phyloP scores from a whole-genome alignment of 1,140 invertebrate species.

The Antheraea pernyi region DNA sequence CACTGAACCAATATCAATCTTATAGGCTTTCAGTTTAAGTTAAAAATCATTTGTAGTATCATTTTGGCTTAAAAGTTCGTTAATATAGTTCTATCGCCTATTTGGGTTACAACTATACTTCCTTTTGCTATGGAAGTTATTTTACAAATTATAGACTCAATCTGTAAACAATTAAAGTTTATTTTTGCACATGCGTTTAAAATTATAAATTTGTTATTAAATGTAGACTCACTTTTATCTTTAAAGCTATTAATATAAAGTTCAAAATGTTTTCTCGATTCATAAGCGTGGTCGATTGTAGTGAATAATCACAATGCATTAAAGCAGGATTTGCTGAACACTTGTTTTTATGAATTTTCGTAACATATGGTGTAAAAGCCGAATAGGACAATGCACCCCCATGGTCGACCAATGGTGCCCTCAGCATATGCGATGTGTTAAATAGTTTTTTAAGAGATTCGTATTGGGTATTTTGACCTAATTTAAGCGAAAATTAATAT shows the following conservation, averaged over 20 bases:
- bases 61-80: conserved; percentile 40
- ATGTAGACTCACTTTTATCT: conserved; percentile 12
- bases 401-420: conserved; percentile 45
- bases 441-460: conserved; percentile 69
- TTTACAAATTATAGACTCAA: conserved; percentile 29
- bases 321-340: conserved; percentile 64
- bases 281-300: conserved; percentile 26
- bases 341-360: conserved; percentile 72
- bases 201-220: conserved; percentile 13
- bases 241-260: conserved; percentile 20
- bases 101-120: conserved; percentile 44
- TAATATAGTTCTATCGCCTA: conserved; percentile 41
- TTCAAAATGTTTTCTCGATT: conserved; percentile 18
- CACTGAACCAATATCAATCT: conserved; percentile 27
- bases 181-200: conserved; percentile 16
- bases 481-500: not conserved
- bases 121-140: conserved; percentile 28
- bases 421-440: conserved; percentile 75
- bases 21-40: conserved; percentile 19
- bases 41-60: conserved; percentile 15
- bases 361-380: conserved; percentile 75
- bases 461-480: conserved; percentile 36
- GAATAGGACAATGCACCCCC: conserved; percentile 67
- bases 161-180: conserved; percentile 16
- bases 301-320: conserved; percentile 56